phyloP scores from a whole-genome alignment of 2,888 invertebrate species.

The Pandemis heparana region DNA sequence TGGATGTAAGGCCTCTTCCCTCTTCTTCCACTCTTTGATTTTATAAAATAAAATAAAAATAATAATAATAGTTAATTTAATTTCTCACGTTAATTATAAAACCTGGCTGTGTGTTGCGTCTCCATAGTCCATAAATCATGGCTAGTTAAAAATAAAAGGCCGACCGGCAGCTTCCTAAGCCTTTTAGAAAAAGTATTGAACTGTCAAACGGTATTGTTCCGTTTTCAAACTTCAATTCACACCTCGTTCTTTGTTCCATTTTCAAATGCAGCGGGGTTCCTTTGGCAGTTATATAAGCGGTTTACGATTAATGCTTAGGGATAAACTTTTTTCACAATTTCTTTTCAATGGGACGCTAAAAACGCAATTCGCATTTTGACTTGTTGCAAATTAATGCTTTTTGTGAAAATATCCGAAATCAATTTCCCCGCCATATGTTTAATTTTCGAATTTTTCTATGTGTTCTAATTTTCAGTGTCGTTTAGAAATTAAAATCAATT shows the following conservation, averaged over 20 bases:
- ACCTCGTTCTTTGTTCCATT: conserved; percentile 55
- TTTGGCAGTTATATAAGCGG: conserved; percentile 37
- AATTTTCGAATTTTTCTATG: too few relatives aligned
- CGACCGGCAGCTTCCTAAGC: conserved; percentile 55
- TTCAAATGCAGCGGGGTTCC: conserved; percentile 44
- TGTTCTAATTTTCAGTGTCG: too few relatives aligned
- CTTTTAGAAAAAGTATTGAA: conserved; percentile 63
- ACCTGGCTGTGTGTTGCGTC: conserved; percentile 29
- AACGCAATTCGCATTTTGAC: too few relatives aligned
- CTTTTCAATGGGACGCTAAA: too few relatives aligned
- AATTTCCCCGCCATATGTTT: too few relatives aligned
- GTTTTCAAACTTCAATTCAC: conserved; percentile 61
- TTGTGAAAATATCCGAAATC: too few relatives aligned
- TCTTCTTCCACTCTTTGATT: too few relatives aligned
- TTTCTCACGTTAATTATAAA: conserved; percentile 40
- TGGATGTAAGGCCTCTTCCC: too few relatives aligned
- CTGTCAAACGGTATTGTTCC: conserved; percentile 69
- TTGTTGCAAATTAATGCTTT: too few relatives aligned
- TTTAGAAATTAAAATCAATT: too few relatives aligned
- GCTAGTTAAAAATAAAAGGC: conserved; percentile 51
- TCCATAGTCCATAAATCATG: conserved; percentile 36
- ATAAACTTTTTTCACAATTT: neutral
- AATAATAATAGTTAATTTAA: conserved; percentile 22
- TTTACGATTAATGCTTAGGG: too few relatives aligned
- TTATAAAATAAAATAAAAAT: neutral